These are phyloP conservation scores for Sialia sialis DNA, from an alignment of 2,113 vertebrate species.

Conservation along the genomic window DNA sequence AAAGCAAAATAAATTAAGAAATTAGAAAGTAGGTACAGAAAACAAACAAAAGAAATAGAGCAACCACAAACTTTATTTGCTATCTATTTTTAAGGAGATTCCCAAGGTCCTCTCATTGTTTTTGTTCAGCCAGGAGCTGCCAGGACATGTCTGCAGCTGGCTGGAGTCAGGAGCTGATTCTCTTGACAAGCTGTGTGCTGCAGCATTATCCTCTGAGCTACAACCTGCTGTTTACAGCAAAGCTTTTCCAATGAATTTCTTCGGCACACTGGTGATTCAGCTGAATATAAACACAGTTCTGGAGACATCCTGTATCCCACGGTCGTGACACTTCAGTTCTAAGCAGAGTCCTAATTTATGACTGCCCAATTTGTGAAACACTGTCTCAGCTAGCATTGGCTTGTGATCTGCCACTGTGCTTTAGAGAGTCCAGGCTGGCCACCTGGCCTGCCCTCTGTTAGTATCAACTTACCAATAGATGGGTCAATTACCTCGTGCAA, in stretches of 20 bases:
- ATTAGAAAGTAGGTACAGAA: background rate
- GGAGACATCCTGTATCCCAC: background rate
- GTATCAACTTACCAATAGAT: background rate
- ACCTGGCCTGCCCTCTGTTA: background rate
- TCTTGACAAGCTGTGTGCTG: background rate
- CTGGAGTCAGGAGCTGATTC: background rate
- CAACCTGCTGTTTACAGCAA: background rate
- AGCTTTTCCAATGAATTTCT: background rate
- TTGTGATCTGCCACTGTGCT: background rate
- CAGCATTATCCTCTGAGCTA: background rate
- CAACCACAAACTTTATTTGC: background rate
- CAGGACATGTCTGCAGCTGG: background rate
- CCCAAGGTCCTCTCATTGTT: background rate
- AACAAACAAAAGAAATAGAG: background rate
- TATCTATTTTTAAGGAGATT: background rate
- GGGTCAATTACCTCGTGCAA: background rate
- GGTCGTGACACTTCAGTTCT: background rate
- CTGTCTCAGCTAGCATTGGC: background rate
- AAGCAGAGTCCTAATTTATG: background rate
- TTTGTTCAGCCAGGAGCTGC: background rate
- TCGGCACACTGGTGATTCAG: background rate
- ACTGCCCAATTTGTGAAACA: background rate
- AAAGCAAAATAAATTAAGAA: conserved; percentile 1
- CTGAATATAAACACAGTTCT: background rate
- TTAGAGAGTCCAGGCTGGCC: background rate